These are phyloP conservation scores for Notocelia uddmanniana DNA, from an alignment of 2,888 invertebrate genomes.

Conservation along the genomic window DNA sequence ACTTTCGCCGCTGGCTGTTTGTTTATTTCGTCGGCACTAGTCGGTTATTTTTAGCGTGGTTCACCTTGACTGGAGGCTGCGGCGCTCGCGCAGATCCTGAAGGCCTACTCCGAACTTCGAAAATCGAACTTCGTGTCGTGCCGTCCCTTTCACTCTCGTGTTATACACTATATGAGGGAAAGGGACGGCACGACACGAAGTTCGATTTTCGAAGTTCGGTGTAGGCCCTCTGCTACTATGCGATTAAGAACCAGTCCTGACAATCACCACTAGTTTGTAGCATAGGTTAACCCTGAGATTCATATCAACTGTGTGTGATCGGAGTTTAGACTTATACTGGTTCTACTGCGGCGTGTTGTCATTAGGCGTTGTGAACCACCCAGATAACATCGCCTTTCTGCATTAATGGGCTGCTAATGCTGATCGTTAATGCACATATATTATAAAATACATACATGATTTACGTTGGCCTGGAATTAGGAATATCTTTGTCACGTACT, in stretches of 20 bases:
- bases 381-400: constrained; percentile 2
- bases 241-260: background rate
- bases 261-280: background rate
- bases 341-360: background rate
- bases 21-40: constrained; percentile 50
- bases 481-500: background rate
- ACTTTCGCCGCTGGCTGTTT: constrained; percentile 47
- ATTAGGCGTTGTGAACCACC: background rate
- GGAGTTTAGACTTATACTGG: background rate
- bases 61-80: constrained; percentile 69
- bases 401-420: background rate
- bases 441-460: background rate
- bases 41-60: constrained; percentile 72
- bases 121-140: too few species aligned
- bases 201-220: too few species aligned
- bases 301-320: background rate
- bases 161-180: too few species aligned
- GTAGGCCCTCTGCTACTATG: background rate
- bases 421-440: constrained; percentile 1
- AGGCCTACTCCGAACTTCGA: too few species aligned
- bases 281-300: background rate
- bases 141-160: too few species aligned
- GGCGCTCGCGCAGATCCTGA: constrained; percentile 45
- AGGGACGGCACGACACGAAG: too few species aligned
- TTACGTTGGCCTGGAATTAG: background rate